phyloP scores from a whole-genome alignment of 2,113 vertebrate species.

The Hypocryptadius cinnamomeus region DNA sequence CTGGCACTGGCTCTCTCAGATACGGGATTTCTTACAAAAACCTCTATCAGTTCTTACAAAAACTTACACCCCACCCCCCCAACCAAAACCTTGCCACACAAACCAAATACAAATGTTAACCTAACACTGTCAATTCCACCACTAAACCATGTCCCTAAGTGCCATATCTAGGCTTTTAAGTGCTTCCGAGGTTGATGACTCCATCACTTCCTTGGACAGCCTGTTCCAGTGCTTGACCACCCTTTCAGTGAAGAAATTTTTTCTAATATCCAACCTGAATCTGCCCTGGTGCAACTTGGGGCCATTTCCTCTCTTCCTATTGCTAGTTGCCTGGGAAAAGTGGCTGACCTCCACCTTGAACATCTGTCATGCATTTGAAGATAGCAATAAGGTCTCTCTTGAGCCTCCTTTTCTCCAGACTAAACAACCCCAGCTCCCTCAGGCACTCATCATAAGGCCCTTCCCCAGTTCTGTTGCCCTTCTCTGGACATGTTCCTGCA shows the following conservation, averaged over 20 bases:
- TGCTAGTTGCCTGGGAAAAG: background rate
- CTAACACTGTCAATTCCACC: background rate
- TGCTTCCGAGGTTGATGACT: background rate
- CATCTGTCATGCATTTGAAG: background rate
- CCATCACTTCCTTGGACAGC: background rate
- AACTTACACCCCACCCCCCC: background rate
- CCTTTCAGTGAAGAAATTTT: background rate
- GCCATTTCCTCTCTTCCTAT: background rate
- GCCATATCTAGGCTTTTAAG: background rate
- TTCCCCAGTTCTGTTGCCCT: background rate
- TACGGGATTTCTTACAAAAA: too few species aligned
- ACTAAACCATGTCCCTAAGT: background rate
- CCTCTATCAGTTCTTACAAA: background rate
- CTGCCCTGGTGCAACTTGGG: background rate
- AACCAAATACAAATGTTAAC: background rate
- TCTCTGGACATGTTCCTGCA: background rate
- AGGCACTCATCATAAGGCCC: background rate
- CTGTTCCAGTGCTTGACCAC: background rate
- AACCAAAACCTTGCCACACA: background rate
- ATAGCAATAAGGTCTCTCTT: background rate
- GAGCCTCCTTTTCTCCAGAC: background rate
- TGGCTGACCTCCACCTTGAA: background rate
- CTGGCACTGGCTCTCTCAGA: background rate
- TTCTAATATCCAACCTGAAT: background rate
- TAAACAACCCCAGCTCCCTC: background rate